phyloP scores from a whole-genome alignment of 2,797 vertebrate genomes.

The Sebastiscus tertius region DNA sequence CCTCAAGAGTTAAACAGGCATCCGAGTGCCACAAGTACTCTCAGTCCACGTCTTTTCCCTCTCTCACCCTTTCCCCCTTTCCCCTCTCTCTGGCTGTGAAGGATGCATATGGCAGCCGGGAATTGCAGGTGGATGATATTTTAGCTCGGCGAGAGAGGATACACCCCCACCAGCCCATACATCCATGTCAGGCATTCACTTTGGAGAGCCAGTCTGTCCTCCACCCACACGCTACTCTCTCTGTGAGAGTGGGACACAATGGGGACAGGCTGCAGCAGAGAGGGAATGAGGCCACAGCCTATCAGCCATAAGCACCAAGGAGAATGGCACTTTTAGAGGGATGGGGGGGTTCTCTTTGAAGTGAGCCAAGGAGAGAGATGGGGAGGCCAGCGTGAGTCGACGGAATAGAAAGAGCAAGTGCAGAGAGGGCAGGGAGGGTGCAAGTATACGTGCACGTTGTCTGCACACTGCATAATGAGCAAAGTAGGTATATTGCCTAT shows the following conservation, averaged over 20 bases:
- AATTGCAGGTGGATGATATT: constrained; percentile 78
- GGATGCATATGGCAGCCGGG: constrained; percentile 67
- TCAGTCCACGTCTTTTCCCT: constrained; percentile 51
- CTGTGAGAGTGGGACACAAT: constrained; percentile 78
- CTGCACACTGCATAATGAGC: constrained; percentile 45
- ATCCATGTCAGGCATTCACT: constrained; percentile 74
- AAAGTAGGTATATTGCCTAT: constrained; percentile 47
- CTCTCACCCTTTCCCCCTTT: background rate
- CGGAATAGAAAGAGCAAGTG: constrained; percentile 50
- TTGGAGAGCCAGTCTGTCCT: constrained; percentile 76
- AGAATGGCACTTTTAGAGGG: constrained; percentile 75
- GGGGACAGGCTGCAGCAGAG: constrained; percentile 76
- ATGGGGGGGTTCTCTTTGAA: constrained; percentile 67
- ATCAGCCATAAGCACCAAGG: constrained; percentile 80
- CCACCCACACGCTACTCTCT: constrained; percentile 73
- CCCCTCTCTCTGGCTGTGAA: constrained; percentile 28
- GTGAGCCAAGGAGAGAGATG: constrained; percentile 71
- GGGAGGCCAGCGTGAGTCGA: constrained; percentile 60
- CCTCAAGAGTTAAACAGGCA: constrained; percentile 87
- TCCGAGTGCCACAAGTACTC: constrained; percentile 81
- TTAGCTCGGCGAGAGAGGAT: constrained; percentile 57
- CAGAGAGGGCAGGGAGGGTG: constrained; percentile 46
- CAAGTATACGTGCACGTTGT: constrained; percentile 34
- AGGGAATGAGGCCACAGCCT: constrained; percentile 81
- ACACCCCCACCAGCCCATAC: constrained; percentile 62